Evolutionary conservation across 2,888 invertebrate species (phyloP).

Genomic region (Platypus cylindrus): DNA sequence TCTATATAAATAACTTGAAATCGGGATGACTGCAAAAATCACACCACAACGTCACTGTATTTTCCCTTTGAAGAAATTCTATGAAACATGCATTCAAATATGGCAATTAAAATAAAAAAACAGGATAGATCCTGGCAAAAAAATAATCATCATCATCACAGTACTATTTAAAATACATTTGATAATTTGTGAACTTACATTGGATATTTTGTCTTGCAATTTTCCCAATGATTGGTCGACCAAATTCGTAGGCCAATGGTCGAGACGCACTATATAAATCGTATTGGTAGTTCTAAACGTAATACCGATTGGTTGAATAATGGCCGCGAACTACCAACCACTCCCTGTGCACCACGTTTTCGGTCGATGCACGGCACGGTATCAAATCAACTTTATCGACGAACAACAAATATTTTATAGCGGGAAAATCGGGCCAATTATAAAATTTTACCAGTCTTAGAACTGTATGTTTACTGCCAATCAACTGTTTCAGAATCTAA

Average conservation of each 20-base stretch:
- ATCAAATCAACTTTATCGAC: conserved; percentile 29
- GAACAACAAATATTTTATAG: conserved; percentile 24
- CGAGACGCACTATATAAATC: conserved; percentile 56
- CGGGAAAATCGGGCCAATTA: conserved; percentile 34
- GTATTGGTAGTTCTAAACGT: conserved; percentile 49
- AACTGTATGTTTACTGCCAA: too few species aligned
- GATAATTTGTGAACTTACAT: conserved; percentile 64
- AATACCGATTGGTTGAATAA: conserved; percentile 16
- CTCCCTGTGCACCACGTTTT: conserved; percentile 40
- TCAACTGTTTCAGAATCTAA: too few species aligned
- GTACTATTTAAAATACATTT: conserved; percentile 40
- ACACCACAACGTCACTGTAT: too few species aligned
- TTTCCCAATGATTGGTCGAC: conserved; percentile 84
- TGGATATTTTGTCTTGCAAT: conserved; percentile 57
- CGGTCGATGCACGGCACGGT: conserved; percentile 33
- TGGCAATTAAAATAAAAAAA: too few species aligned
- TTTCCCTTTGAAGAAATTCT: too few species aligned
- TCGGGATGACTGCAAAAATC: too few species aligned
- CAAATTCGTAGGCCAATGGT: conserved; percentile 70
- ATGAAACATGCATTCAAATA: too few species aligned
- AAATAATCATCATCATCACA: too few species aligned
- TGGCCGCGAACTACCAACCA: conserved; percentile 49
- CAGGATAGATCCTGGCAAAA: too few species aligned
- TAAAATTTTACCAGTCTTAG: too few species aligned
- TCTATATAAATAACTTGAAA: too few species aligned